Base-by-base conservation (phyloP, 2,888 invertebrate species). In the Tetranychus truncatus region DNA sequence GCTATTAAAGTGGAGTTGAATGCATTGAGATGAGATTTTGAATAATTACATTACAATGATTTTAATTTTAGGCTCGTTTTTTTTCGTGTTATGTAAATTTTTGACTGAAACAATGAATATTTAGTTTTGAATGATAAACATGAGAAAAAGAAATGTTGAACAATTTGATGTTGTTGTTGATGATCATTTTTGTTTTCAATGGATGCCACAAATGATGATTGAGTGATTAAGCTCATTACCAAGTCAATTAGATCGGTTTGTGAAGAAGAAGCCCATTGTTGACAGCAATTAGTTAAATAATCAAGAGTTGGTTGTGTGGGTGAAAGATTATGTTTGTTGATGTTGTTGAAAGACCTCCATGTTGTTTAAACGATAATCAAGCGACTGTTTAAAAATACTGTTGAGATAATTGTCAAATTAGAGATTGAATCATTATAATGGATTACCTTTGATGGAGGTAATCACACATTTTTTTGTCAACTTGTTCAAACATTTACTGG, bases 161-260 rank as follows among this genome's bases (percentile, higher is more conserved):
- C 15, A 15, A 55, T 55, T 55, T 55, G 9, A 15, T 55, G 55
- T 9, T 55, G 8, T 46, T 46, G 9, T 5, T 55, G 9, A 55
- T 55, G 11, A 55, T 55, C 55, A 55, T 55, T 15, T 11, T 55
- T 15, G 55, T 55, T 9, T 55, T 55, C 55, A 55, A 55, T 55
- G 55, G 15, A 55, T 55, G 55, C 55, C 55, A 55, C 55, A 55
- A 55, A 55, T 55, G 55, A 55, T 55, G 55, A 55, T 55, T 55
- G 55, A 55, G 55, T 55, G 55, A 55, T 55, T 55, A 55, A 55
- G 55, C 55, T 55, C 55, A 55, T 55, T 55, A 55, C 55, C 55
- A 55, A 55, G 55, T 55, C 55, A 55, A 55, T 55, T 55, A 55
- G 55, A 55, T 55, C 15, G 55, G 15, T 55, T 34, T 34, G 34